phyloP scores from a whole-genome alignment of 2,888 invertebrate genomes.

The Oscheius onirici region DNA sequence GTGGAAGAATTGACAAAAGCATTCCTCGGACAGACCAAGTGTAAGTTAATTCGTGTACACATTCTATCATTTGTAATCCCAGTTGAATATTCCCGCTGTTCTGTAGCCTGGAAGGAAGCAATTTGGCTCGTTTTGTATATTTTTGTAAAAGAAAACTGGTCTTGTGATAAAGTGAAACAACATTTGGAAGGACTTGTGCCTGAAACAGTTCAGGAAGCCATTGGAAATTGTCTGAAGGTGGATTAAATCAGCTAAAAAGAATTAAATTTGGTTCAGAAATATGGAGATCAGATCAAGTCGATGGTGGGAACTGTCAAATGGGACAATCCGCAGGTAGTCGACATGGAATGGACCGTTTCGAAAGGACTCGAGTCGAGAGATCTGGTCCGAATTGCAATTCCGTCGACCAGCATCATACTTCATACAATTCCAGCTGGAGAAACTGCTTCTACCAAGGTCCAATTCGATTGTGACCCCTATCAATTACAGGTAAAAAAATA shows the following conservation, averaged over 20 bases:
- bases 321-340: slow-evolving; percentile 45
- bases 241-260: neutral
- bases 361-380: slow-evolving; percentile 37
- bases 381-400: slow-evolving; percentile 6
- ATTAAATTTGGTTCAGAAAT: slow-evolving; percentile 2
- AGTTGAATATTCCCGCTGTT: slow-evolving; percentile 20
- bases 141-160: slow-evolving; percentile 29
- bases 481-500: neutral
- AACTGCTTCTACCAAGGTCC: neutral
- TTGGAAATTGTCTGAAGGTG: slow-evolving; percentile 4
- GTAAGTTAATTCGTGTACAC: neutral
- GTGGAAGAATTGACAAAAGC: neutral
- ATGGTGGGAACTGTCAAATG: slow-evolving; percentile 41
- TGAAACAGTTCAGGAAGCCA: neutral
- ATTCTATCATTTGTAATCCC: too few relatives aligned
- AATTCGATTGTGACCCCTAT: slow-evolving; percentile 18
- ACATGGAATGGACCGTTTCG: slow-evolving; percentile 42
- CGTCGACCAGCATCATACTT: slow-evolving; percentile 13
- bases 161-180: slow-evolving; percentile 24
- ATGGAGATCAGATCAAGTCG: neutral
- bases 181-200: slow-evolving; percentile 9
- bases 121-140: slow-evolving; percentile 38
- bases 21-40: neutral
- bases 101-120: slow-evolving; percentile 32
- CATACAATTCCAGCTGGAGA: slow-evolving; percentile 11